phyloP scores from a whole-genome alignment of 2,797 vertebrate species.

The Adelosebastes latens region DNA sequence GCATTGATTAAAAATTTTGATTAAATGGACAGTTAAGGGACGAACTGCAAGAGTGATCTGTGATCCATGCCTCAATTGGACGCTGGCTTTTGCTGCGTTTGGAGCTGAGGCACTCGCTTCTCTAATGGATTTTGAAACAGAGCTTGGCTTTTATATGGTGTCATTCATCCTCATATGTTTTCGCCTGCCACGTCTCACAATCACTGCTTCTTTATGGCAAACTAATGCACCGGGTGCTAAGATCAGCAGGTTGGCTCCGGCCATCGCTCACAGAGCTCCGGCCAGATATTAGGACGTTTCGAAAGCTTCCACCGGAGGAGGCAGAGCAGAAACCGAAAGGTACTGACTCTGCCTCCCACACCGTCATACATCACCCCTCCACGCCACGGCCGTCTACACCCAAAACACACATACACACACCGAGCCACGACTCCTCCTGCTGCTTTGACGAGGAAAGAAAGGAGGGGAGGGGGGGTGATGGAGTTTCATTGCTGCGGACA shows the following conservation, averaged over 20 bases:
- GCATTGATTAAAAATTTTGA: conserved; percentile 72
- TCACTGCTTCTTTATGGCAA: conserved; percentile 78
- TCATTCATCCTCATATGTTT: conserved; percentile 82
- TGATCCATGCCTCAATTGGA: conserved; percentile 48
- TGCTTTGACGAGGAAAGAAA: conserved; percentile 45
- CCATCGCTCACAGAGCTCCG: conserved; percentile 65
- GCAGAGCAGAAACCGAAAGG: conserved; percentile 43
- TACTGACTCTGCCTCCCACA: conserved; percentile 58
- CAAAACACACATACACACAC: conserved; percentile 32
- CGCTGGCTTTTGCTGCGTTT: conserved; percentile 28
- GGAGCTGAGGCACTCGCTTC: conserved; percentile 51
- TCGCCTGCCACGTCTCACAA: conserved; percentile 68
- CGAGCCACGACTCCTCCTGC: conserved; percentile 6
- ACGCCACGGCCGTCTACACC: conserved; percentile 8
- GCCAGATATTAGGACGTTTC: conserved; percentile 57
- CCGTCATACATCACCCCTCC: conserved; percentile 60
- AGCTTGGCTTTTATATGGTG: conserved; percentile 74
- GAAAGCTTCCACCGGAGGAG: conserved; percentile 50
- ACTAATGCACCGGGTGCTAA: conserved; percentile 75
- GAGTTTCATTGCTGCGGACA: conserved; percentile 62
- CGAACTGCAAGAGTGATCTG: conserved; percentile 50
- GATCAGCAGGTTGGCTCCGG: conserved; percentile 74
- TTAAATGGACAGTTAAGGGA: conserved; percentile 67
- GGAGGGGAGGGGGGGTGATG: conserved; percentile 33
- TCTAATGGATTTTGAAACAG: conserved; percentile 78